A percentile compares a stretch with the other conserved stretches of the same genome.
phyloP scores from a whole-genome alignment of 1,140 invertebrate species.

The Drosophila saltans region DNA sequence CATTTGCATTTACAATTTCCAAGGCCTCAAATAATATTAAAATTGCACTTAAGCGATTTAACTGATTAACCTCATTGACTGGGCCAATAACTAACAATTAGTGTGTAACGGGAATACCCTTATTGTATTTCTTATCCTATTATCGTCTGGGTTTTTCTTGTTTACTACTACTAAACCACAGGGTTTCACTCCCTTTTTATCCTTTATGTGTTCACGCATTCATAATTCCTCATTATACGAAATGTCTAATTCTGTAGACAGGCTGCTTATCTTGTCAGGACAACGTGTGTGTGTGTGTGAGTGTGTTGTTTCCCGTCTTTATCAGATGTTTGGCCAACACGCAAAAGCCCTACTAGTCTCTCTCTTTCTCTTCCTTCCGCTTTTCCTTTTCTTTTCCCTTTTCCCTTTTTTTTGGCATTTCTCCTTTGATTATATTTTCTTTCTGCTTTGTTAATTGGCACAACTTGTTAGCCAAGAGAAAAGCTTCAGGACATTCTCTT shows the following conservation, averaged over 20 bases:
- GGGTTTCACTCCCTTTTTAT: conserved; percentile 16
- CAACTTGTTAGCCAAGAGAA: conserved; percentile 26
- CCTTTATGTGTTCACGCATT: conserved; percentile 49
- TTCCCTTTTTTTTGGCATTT: conserved; percentile 10
- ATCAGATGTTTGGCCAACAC: conserved; percentile 43
- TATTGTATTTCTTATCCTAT: no score
- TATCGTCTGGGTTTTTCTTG: no score
- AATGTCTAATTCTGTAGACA: conserved; percentile 30
- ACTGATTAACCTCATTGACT: conserved; percentile 33
- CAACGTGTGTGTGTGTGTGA: background rate
- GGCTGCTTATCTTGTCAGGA: conserved; percentile 37
- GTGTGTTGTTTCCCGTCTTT: conserved; percentile 19
- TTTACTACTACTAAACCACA: no score
- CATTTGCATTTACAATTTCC: background rate
- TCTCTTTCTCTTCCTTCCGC: background rate
- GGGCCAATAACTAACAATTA: conserved; percentile 70
- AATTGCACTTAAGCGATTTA: conserved; percentile 38
- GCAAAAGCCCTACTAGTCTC: conserved; percentile 24
- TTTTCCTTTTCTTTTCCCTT: conserved; percentile 8
- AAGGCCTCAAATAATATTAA: background rate
- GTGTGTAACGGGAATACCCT: conserved; percentile 9
- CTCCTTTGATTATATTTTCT: conserved; percentile 38
- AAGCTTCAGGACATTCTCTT: background rate
- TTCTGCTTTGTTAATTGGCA: conserved; percentile 57
- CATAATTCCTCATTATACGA: conserved; percentile 71